Evolutionary conservation across 2,888 invertebrate genomes (phyloP).

Genomic region (Melanchra persicariae): DNA sequence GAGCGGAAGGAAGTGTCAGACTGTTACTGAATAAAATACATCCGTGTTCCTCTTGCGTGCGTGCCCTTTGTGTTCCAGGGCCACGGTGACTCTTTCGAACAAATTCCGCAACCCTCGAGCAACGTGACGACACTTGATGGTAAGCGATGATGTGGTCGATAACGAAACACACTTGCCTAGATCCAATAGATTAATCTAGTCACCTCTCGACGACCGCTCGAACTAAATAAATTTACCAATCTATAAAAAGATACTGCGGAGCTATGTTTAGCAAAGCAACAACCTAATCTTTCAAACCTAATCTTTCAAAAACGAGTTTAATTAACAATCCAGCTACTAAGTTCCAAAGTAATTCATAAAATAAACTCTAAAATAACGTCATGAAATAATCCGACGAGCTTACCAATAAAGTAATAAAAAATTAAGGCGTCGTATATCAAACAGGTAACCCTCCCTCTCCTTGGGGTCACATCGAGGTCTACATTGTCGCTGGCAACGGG

Average conservation of each 20-base stretch:
- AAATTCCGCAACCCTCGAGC: too few relatives aligned
- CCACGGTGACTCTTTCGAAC: too few relatives aligned
- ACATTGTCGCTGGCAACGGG: constrained; percentile 51
- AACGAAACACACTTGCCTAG: background rate
- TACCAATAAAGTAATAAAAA: constrained; percentile 58
- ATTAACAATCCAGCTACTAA: background rate
- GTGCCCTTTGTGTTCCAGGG: too few relatives aligned
- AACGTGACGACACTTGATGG: too few relatives aligned
- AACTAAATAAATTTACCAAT: background rate
- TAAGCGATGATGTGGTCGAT: too few relatives aligned
- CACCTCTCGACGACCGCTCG: too few relatives aligned
- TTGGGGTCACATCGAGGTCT: constrained; percentile 54
- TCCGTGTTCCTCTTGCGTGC: too few relatives aligned
- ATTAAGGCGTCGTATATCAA: constrained; percentile 51
- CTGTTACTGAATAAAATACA: too few relatives aligned
- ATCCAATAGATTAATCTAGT: background rate
- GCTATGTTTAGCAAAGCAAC: background rate
- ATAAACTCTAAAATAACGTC: constrained; percentile 26
- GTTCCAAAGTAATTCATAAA: constrained; percentile 10
- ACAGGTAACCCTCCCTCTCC: constrained; percentile 47
- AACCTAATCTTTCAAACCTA: background rate
- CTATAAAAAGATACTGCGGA: background rate
- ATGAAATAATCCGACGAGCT: constrained; percentile 30
- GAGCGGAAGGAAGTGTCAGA: too few relatives aligned
- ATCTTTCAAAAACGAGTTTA: constrained; percentile 8